Conservation (phyloP, 2,888 invertebrate genomes). For the Drosophila neotestacea region DNA sequence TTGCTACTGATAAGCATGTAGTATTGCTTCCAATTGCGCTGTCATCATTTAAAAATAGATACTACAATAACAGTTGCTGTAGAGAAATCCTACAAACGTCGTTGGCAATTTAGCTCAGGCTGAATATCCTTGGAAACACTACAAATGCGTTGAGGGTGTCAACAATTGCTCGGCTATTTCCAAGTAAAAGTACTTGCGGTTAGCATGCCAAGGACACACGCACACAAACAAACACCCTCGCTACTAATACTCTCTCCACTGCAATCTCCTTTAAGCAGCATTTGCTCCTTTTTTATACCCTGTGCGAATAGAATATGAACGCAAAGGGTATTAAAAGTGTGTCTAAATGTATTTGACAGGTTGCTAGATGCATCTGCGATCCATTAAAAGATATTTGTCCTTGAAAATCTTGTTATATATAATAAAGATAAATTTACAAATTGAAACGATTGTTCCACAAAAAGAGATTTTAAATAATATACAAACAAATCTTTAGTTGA, state of each 20-base stretch:
- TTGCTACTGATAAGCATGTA: slow-evolving; percentile 1
- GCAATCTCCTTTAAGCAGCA: slow-evolving; percentile 6
- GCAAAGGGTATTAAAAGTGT: neutral
- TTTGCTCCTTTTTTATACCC: slow-evolving; percentile 15
- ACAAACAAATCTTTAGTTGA: no score
- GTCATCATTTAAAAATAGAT: slow-evolving; percentile 50
- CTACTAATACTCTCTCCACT: neutral
- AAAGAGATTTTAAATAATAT: no score
- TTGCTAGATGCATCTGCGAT: no score
- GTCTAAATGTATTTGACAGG: no score
- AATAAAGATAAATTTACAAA: no score
- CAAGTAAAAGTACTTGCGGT: slow-evolving; percentile 57
- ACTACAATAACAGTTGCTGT: slow-evolving; percentile 19
- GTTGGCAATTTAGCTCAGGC: slow-evolving; percentile 39
- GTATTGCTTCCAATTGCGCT: slow-evolving; percentile 2
- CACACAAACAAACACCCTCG: slow-evolving; percentile 3
- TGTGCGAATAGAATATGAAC: no score
- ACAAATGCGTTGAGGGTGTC: slow-evolving; percentile 63
- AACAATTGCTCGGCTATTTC: slow-evolving; percentile 36
- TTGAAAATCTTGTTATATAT: no score
- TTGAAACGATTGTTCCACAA: no score
- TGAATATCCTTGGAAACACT: slow-evolving; percentile 68
- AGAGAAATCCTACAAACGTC: slow-evolving; percentile 69
- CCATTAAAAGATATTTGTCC: no score
- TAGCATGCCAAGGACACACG: slow-evolving; percentile 64